These are phyloP conservation scores for Gobio gobio DNA, from an alignment of 2,113 vertebrate species.

Conservation along the genomic window DNA sequence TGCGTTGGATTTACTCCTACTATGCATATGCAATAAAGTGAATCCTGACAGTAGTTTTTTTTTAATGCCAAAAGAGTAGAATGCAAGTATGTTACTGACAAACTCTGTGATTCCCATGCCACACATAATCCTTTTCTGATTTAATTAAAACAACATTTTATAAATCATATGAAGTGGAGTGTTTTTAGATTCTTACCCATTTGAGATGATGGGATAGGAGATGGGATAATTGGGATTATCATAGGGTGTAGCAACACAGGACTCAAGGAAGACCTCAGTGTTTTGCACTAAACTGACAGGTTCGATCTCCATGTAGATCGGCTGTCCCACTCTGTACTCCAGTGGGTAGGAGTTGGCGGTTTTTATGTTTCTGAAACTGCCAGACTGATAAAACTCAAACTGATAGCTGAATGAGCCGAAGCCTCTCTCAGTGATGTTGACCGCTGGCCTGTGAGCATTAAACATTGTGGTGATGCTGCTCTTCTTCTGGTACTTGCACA, in stretches of 20 bases:
- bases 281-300: slow-evolving; percentile 60
- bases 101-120: too few relatives aligned
- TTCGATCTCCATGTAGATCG: slow-evolving; percentile 70
- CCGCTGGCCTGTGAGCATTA: background rate
- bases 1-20: too few relatives aligned
- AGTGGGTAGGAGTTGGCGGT: slow-evolving; percentile 64
- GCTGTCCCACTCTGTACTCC: slow-evolving; percentile 55
- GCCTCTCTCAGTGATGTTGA: background rate
- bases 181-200: slow-evolving; percentile 66
- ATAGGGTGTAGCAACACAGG: slow-evolving; percentile 72
- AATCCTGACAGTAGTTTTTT: too few relatives aligned
- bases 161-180: background rate
- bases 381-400: slow-evolving; percentile 17
- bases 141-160: background rate
- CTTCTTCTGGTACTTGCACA: slow-evolving; percentile 15
- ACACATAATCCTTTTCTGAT: background rate
- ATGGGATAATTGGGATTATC: slow-evolving; percentile 67
- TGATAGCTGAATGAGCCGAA: slow-evolving; percentile 19
- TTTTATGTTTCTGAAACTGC: background rate
- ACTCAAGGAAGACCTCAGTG: slow-evolving; percentile 75
- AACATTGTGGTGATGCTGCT: background rate
- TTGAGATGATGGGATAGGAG: slow-evolving; percentile 72
- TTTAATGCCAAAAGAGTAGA: too few relatives aligned
- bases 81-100: too few relatives aligned
- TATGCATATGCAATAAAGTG: too few relatives aligned